A percentile compares a stretch with the other conserved stretches of the same genome.
These are phyloP conservation scores for Acomys russatus DNA, from an alignment of 2,797 vertebrate genomes.

Conservation along the genomic window DNA sequence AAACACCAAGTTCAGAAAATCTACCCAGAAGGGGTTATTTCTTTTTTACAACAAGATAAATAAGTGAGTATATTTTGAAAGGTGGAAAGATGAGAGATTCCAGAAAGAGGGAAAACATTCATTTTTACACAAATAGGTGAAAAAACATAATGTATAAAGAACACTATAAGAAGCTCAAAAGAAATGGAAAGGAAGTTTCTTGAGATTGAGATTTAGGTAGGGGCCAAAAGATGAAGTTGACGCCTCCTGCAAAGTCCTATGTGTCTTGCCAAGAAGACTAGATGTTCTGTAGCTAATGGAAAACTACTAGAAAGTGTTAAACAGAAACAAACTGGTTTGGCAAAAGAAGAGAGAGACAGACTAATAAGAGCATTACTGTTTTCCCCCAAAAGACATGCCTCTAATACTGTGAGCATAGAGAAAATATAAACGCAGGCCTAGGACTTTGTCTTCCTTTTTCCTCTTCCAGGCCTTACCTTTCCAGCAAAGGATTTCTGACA, in stretches of 20 bases:
- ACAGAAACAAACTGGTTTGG: not conserved
- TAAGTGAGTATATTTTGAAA: conserved; percentile 21
- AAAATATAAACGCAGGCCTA: not conserved
- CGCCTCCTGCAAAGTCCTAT: not conserved
- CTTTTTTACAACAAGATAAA: conserved; percentile 3
- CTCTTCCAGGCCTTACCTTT: not conserved
- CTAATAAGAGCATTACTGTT: not conserved
- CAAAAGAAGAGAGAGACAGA: not conserved
- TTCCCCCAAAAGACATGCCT: not conserved
- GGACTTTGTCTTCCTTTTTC: not conserved
- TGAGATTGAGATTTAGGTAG: not conserved
- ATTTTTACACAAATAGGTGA: not conserved
- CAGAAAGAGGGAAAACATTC: not conserved
- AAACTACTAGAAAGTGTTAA: conserved; percentile 14
- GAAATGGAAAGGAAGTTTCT: not conserved
- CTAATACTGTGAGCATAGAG: not conserved
- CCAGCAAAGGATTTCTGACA: not conserved
- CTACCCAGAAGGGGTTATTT: not conserved
- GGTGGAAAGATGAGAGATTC: not conserved
- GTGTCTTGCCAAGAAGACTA: not conserved
- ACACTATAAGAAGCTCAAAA: not conserved
- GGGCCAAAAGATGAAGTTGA: not conserved
- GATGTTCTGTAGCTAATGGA: not conserved
- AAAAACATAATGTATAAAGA: not conserved
- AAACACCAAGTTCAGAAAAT: not conserved